phyloP scores from a whole-genome alignment of 2,113 vertebrate species.

The Sclerurus mexicanus region DNA sequence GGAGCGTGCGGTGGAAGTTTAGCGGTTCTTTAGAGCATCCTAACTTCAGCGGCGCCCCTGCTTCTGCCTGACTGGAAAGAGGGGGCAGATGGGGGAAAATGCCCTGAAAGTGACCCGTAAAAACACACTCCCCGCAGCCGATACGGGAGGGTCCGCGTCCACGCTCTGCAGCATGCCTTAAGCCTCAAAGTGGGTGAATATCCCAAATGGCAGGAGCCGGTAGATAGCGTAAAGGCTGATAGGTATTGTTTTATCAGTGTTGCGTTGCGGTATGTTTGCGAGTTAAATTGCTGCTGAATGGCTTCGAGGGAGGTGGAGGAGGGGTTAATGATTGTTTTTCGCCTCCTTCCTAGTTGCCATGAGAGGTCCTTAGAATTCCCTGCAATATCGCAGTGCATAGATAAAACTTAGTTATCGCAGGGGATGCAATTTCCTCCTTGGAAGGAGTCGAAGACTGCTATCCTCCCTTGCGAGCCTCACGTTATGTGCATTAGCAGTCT shows the following conservation, averaged over 20 bases:
- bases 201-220: not conserved
- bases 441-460: not conserved
- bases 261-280: not conserved
- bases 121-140: not conserved
- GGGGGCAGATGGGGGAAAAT: not conserved
- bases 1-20: constrained; percentile 36
- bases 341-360: constrained; percentile 22
- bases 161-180: not conserved
- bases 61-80: not conserved
- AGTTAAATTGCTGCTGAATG: not conserved
- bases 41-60: constrained; percentile 11
- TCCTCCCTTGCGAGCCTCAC: not conserved
- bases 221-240: not conserved
- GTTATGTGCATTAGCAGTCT: not conserved
- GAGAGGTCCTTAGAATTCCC: constrained; percentile 46
- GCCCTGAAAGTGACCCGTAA: not conserved
- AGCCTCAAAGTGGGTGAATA: not conserved
- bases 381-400: not conserved
- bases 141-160: not conserved
- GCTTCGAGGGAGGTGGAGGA: not conserved
- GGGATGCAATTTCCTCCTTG: constrained; percentile 2
- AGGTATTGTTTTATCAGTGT: not conserved
- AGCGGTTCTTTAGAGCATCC: constrained; percentile 12
- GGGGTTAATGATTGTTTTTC: constrained; percentile 27
- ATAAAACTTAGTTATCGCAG: constrained; percentile 20